Conservation (phyloP, 2,113 vertebrate genomes). For the Eurypyga helias region DNA sequence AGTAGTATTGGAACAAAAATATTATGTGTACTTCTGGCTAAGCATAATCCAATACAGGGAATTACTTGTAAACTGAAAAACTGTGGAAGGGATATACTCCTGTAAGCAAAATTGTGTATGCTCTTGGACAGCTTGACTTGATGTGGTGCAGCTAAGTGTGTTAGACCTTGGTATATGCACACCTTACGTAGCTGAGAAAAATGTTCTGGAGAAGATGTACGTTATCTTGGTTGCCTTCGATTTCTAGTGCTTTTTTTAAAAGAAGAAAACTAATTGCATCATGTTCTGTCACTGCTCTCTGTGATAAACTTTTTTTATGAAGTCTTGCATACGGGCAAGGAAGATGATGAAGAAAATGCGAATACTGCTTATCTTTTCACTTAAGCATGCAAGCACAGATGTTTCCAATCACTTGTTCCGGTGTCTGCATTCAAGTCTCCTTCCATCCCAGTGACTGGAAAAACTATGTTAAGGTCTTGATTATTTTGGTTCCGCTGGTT, state of each 20-base stretch:
- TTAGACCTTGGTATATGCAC: constrained; percentile 47
- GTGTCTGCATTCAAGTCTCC: constrained; percentile 38
- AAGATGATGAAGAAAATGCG: constrained; percentile 56
- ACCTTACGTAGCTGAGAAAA: constrained; percentile 30
- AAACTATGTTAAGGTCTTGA: constrained; percentile 17
- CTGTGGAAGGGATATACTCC: background rate
- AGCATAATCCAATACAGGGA: constrained; percentile 18
- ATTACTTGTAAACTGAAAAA: constrained; percentile 51
- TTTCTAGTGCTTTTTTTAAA: constrained; percentile 40
- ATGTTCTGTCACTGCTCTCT: constrained; percentile 42
- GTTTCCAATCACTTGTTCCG: constrained; percentile 39
- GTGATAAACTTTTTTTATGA: constrained; percentile 54
- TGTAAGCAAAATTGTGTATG: constrained; percentile 55
- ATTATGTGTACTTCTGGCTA: constrained; percentile 28
- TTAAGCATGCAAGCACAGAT: constrained; percentile 64
- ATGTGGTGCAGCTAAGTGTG: constrained; percentile 57
- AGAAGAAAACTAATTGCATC: background rate
- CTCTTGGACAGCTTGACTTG: constrained; percentile 42
- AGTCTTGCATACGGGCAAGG: constrained; percentile 44
- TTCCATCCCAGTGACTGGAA: constrained; percentile 57
- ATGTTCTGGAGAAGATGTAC: constrained; percentile 15
- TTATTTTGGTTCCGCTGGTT: constrained; percentile 40
- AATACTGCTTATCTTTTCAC: constrained; percentile 53
- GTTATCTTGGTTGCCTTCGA: constrained; percentile 61
- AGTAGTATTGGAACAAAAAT: constrained; percentile 54